phyloP scores from a whole-genome alignment of 2,888 invertebrate genomes.

The Stenchaetothrips biformis region DNA sequence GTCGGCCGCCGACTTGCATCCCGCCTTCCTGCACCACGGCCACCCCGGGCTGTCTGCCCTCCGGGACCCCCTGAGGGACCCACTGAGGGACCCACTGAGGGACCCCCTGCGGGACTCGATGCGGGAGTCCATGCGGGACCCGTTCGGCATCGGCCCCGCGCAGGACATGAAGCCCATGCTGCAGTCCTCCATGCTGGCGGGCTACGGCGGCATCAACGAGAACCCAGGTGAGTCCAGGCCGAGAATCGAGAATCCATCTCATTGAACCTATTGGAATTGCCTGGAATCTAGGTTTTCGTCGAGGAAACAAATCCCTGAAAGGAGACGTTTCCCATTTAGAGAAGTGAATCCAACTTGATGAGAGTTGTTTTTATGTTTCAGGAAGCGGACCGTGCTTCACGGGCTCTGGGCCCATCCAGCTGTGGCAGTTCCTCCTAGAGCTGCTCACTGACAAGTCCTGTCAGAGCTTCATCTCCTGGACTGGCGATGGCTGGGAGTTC shows the following conservation, averaged over 20 bases:
- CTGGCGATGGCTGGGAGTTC: conserved; percentile 98
- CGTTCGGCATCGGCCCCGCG: conserved; percentile 44
- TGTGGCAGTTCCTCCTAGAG: conserved; percentile 96
- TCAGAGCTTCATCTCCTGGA: conserved; percentile 96
- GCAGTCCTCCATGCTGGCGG: conserved; percentile 53
- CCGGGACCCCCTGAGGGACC: conserved; percentile 43
- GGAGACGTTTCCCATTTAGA: no score
- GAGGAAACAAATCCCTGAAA: no score
- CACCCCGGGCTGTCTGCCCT: conserved; percentile 49
- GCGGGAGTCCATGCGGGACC: conserved; percentile 45
- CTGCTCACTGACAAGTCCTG: conserved; percentile 92
- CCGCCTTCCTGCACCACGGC: conserved; percentile 43
- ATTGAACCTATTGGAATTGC: no score
- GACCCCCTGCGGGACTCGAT: conserved; percentile 37
- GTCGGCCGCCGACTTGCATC: conserved; percentile 40
- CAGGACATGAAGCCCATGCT: conserved; percentile 54
- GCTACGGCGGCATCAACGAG: conserved; percentile 47
- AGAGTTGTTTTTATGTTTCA: conserved; percentile 35
- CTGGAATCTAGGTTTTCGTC: no score
- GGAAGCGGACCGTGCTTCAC: conserved; percentile 59
- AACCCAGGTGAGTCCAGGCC: not conserved
- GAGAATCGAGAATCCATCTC: no score
- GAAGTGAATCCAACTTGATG: not conserved
- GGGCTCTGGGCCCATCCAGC: conserved; percentile 93
- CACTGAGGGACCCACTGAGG: conserved; percentile 47